Conservation (phyloP, 2,888 invertebrate genomes). For the Philaethria dido region DNA sequence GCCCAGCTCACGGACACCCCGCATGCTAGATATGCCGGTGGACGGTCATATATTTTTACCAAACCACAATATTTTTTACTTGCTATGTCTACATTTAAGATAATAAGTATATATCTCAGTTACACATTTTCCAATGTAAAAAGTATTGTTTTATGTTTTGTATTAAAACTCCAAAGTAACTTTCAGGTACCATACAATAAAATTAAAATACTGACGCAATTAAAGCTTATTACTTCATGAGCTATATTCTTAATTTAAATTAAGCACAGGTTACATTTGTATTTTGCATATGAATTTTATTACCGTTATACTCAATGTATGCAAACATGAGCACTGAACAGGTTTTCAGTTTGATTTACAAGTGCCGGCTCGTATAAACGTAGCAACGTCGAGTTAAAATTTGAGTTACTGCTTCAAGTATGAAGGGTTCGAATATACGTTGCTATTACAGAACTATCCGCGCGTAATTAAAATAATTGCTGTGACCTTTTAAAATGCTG, state of each 20-base stretch:
- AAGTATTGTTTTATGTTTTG: background rate
- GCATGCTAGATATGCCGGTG: constrained; percentile 35
- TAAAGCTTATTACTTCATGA: constrained; percentile 8
- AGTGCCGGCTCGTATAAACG: constrained; percentile 47
- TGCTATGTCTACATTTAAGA: background rate
- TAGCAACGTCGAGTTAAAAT: constrained; percentile 46
- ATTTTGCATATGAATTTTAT: constrained; percentile 48
- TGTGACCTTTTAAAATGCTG: constrained; percentile 18
- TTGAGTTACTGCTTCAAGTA: constrained; percentile 44
- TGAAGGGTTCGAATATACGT: constrained; percentile 39
- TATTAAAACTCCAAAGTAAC: background rate
- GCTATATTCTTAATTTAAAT: constrained; percentile 42
- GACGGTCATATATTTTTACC: constrained; percentile 24
- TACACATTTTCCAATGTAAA: background rate
- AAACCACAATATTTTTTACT: background rate
- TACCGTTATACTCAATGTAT: constrained; percentile 47
- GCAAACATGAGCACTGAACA: constrained; percentile 50
- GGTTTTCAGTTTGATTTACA: constrained; percentile 50
- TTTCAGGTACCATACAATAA: background rate
- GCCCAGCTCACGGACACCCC: constrained; percentile 44
- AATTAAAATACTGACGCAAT: constrained; percentile 8
- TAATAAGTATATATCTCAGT: background rate
- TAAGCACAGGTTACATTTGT: constrained; percentile 39
- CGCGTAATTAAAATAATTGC: constrained; percentile 33
- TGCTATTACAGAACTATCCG: constrained; percentile 34